phyloP scores from a whole-genome alignment of 2,113 vertebrate genomes.

The Muntiacus reevesi region DNA sequence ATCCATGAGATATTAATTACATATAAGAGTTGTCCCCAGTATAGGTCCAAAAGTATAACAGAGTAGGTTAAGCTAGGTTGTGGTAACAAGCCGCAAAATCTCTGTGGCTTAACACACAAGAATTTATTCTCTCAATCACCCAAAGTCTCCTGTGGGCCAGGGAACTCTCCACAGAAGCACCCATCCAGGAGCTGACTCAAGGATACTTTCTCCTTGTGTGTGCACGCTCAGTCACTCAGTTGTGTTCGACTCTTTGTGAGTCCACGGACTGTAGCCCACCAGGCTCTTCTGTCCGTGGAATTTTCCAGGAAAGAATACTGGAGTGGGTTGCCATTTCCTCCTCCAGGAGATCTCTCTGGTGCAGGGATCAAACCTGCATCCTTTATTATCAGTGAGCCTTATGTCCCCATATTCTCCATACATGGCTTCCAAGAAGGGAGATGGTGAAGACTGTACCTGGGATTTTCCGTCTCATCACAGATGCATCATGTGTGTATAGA shows the following conservation, averaged over 20 bases:
- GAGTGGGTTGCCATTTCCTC: not conserved
- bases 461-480: not conserved
- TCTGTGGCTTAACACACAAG: not conserved
- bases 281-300: not conserved
- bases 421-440: not conserved
- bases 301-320: not conserved
- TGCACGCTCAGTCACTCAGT: rapidly evolving
- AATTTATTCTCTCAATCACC: not conserved
- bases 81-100: not conserved
- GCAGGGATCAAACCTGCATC: not conserved
- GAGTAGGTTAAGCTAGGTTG: not conserved
- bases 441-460: not conserved
- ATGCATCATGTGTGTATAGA: not conserved
- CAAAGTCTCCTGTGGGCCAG: not conserved
- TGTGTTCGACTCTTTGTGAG: not conserved
- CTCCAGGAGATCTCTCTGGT: not conserved
- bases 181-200: not conserved
- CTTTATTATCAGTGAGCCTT: not conserved
- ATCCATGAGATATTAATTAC: not conserved
- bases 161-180: not conserved
- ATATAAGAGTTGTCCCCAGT: not conserved
- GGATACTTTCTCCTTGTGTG: not conserved
- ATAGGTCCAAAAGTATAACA: not conserved
- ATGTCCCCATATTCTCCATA: not conserved
- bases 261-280: not conserved